A percentile compares a stretch with the other conserved stretches of the same genome.
phyloP scores from a whole-genome alignment of 2,797 vertebrate species.

The Microctenopoma steveboyesi region DNA sequence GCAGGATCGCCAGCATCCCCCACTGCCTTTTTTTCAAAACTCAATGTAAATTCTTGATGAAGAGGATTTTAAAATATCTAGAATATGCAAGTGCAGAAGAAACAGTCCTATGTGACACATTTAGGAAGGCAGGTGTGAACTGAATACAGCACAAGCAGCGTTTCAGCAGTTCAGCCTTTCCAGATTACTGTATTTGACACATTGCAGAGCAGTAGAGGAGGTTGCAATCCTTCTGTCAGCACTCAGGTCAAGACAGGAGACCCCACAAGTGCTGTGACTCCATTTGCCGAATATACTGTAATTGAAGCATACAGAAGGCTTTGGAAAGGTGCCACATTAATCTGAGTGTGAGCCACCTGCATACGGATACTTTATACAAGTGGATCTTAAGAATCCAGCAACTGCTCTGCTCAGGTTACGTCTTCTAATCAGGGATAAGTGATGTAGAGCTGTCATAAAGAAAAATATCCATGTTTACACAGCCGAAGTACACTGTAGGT shows the following conservation, averaged over 20 bases:
- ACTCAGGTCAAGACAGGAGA: slow-evolving; percentile 47
- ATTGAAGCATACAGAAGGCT: slow-evolving; percentile 44
- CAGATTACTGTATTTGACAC: slow-evolving; percentile 47
- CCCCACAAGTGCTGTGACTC: slow-evolving; percentile 15
- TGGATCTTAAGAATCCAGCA: slow-evolving; percentile 32
- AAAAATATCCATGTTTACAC: slow-evolving; percentile 18
- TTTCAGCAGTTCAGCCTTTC: slow-evolving; percentile 21
- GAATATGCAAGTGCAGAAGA: slow-evolving; percentile 34
- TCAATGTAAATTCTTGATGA: slow-evolving; percentile 39
- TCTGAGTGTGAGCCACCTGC: slow-evolving; percentile 42
- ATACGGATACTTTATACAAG: slow-evolving; percentile 39
- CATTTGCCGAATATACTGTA: slow-evolving; percentile 38
- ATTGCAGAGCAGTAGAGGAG: slow-evolving; percentile 46
- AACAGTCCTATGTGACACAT: slow-evolving; percentile 50
- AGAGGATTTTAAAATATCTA: slow-evolving; percentile 47
- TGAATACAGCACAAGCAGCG: slow-evolving; percentile 54
- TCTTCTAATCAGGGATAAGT: slow-evolving; percentile 42
- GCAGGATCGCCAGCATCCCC: neutral
- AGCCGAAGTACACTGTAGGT: slow-evolving; percentile 11
- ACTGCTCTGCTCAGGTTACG: slow-evolving; percentile 8
- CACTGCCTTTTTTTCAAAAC: neutral
- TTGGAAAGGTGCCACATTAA: slow-evolving; percentile 43
- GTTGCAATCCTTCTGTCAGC: slow-evolving; percentile 51
- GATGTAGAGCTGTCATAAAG: slow-evolving; percentile 24
- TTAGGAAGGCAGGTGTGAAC: slow-evolving; percentile 67